Conservation (phyloP, 2,797 vertebrate genomes). For the Miopithecus talapoin region DNA sequence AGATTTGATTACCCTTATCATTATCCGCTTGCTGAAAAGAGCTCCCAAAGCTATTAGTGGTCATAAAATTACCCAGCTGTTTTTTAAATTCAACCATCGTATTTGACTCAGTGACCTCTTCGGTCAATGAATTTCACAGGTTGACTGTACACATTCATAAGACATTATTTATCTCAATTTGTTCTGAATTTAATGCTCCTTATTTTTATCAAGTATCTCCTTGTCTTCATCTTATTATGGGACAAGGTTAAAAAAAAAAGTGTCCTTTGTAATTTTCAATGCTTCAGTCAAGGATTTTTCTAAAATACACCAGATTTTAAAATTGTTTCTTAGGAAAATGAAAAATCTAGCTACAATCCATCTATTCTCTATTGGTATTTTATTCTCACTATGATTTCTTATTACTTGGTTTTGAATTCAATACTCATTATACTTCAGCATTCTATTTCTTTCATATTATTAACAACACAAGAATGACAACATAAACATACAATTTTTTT, state of each 20-base stretch:
- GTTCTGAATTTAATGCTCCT: constrained; percentile 79
- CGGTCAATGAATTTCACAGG: constrained; percentile 81
- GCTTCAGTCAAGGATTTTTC: constrained; percentile 38
- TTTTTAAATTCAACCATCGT: constrained; percentile 80
- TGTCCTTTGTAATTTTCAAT: constrained; percentile 57
- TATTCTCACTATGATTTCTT: constrained; percentile 7
- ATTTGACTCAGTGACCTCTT: constrained; percentile 81
- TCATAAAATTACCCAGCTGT: constrained; percentile 80
- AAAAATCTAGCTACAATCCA: not conserved
- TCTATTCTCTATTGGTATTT: not conserved
- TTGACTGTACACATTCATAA: constrained; percentile 81
- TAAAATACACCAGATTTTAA: constrained; percentile 39
- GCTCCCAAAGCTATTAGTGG: constrained; percentile 77
- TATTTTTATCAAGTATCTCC: constrained; percentile 64
- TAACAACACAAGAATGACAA: not conserved
- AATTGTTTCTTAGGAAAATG: not conserved
- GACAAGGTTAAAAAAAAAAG: constrained; percentile 54
- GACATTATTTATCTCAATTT: constrained; percentile 82
- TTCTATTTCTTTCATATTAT: constrained; percentile 1
- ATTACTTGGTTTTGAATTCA: not conserved
- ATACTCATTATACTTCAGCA: not conserved
- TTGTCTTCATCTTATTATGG: constrained; percentile 58
- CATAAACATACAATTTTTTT: not conserved
- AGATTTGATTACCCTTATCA: constrained; percentile 69
- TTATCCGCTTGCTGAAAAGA: constrained; percentile 61